A percentile compares a stretch with the other conserved stretches of the same genome.
Evolutionary conservation across 2,888 invertebrate species (phyloP).

Genomic region (Bhutanitis thaidina): DNA sequence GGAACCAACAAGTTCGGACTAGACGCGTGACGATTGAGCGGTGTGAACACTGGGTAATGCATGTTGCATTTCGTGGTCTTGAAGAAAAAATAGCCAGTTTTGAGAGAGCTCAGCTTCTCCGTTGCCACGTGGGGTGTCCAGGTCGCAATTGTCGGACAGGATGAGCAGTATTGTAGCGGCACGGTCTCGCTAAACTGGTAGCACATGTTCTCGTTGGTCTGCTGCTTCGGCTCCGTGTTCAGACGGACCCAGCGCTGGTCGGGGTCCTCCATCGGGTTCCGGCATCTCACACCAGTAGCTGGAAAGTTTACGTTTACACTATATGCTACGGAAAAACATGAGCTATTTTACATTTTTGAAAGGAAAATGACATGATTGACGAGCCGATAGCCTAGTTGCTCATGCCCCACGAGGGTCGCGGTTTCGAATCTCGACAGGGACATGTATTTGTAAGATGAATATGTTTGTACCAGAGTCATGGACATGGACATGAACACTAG

Average conservation of each 20-base stretch:
- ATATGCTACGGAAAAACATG: constrained; percentile 28
- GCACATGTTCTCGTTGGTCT: constrained; percentile 25
- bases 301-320: constrained; percentile 58
- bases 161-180: not conserved
- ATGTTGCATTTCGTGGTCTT: constrained; percentile 16
- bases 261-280: constrained; percentile 37
- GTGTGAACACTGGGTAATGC: constrained; percentile 22
- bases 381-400: no score
- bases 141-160: not conserved
- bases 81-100: not conserved
- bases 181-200: constrained; percentile 30
- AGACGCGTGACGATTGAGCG: not conserved
- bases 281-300: constrained; percentile 49
- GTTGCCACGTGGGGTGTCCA: not conserved
- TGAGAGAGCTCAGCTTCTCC: not conserved
- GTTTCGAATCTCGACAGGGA: no score
- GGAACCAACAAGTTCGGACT: not conserved
- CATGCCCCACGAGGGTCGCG: no score
- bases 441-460: no score
- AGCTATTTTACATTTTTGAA: no score
- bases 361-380: no score
- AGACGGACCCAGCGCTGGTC: not conserved
- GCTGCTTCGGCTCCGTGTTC: constrained; percentile 27
- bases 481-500: no score
- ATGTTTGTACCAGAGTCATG: no score